Base-by-base conservation (phyloP, 2,888 invertebrate genomes). In the Lithophane semibrunnea region DNA sequence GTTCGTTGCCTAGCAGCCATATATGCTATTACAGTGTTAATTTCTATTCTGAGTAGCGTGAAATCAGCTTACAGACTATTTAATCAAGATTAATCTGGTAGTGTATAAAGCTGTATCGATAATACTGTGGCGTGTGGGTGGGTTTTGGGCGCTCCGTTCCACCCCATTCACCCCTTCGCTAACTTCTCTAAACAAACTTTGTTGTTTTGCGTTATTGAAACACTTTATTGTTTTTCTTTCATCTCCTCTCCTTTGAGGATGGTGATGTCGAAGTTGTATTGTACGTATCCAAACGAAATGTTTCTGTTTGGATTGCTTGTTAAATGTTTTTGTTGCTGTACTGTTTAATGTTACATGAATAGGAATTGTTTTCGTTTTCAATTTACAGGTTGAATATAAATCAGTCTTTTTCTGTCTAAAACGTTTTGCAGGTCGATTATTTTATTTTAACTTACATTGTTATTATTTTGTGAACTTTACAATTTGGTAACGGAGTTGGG, bases 221-320 rank as follows among this genome's bases (percentile, higher is more conserved):
- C 95, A 94, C 92, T 95, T 95, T 93, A 93, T 94, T 95, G 94
- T 95, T 95, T 94, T 95, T 94, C 94, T 95, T 96, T 95, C 95
- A 94, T 94, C 93, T 91, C 85, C 89, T 92, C 82, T 87, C 91
- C 91, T 94, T 94, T 93, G 92, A 91, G 90, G 85, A 88, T 86
- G 87, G 82, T 84, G 80, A 80, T 82, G 88, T 85, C 90, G 86
- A 91, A 92, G 88, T 92, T 90, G 86, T 85, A 78, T 89, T 90
- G 87, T 84, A 79, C 83, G 86, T 91, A 90, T 90, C 88, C 79
- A 88, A 92, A 90, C 86, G 84, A 86, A 91, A 90, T 86, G 88
- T 89, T 90, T 88, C 89, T 84, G 75, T 84, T 83, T 86, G 77
- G 81, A 90, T 90, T 89, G 84, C 88, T 88, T 82, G 83, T 83